Conservation (phyloP, 1,140 invertebrate genomes). For the Oreohelix idahoensis region DNA sequence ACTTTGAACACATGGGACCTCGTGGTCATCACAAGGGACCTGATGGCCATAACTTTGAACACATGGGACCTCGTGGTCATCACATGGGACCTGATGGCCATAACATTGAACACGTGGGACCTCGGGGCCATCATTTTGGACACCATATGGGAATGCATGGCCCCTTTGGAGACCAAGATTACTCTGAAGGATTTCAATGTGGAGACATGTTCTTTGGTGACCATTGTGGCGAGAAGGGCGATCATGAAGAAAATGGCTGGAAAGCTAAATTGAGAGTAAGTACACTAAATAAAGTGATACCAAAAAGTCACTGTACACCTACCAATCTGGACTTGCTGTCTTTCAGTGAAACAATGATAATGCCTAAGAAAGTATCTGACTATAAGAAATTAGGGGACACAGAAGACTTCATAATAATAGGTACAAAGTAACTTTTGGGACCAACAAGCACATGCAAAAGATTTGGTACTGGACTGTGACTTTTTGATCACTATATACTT, state of each 20-base stretch:
- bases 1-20: not conserved
- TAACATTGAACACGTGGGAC: no score
- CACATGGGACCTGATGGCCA: not conserved
- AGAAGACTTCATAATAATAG: no score
- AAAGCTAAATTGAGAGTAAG: slow-evolving; percentile 22
- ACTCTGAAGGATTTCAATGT: not conserved
- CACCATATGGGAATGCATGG: not conserved
- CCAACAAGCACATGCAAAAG: no score
- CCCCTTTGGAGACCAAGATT: not conserved
- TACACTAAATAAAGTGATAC: no score
- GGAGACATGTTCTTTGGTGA: not conserved
- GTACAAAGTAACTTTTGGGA: no score
- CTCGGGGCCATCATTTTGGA: not conserved
- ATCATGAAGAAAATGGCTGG: not conserved
- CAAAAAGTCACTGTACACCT: no score
- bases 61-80: not conserved
- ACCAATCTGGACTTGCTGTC: no score
- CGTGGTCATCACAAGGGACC: not conserved
- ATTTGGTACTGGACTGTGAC: no score
- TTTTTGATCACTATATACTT: no score
- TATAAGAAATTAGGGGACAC: no score
- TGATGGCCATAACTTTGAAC: not conserved
- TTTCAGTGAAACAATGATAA: no score
- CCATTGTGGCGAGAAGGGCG: not conserved
- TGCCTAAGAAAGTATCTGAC: no score